Evolutionary conservation across 53 echinoderm and acorn worm genomes (phyloP), one percentile per base, ranked within the genome.

Genomic region (Luidia sarsii): DNA sequence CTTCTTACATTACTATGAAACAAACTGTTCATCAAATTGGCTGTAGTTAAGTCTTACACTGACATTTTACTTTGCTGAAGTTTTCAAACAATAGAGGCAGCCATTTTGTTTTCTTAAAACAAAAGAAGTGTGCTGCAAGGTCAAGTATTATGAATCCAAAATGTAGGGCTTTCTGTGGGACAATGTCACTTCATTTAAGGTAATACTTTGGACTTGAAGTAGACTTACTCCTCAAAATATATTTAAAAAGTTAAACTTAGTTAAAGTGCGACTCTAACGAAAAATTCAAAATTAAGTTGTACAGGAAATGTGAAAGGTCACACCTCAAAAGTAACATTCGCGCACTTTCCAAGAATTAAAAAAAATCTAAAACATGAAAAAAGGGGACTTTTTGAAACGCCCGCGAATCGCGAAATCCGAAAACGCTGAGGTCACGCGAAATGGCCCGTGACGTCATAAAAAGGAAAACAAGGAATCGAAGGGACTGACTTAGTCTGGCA

Each of bases 101-200:
- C 19, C 57, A 57, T n/a, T 24, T 57, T 57, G 20, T 24, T n/a
- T 57, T 57, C 23, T 57, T 2, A 3, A n/a, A n/a, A 57, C 25
- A 57, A 57, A 57, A n/a, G n/a, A n/a, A n/a, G n/a, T n/a, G n/a
- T 10, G 25, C 0, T 57, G 1, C 20, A 57, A 57, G 25, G 25
- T 57, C 57, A 57, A 57, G 57, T 57, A 57, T 57, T 57, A 57
- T 57, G 19, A n/a, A 57, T 57, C 57, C 57, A 57, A 57, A 57
- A 57, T 57, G n/a, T 24, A 57, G 57, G 57, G 20, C 3, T 57
- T 24, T 24, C 8, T 10, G 8, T 8, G 8, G 15, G 8, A 46
- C 46, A 46, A 46, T 10, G 8, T 46, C 46, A 46, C 46, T 46
- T 10, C 8, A 46, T 46, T 46, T 46, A 10, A 46, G 46, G 46